Evolutionary conservation across 2,797 vertebrate genomes (phyloP), one percentile per base, ranked within the genome.

Genomic region (Sardinella longiceps): DNA sequence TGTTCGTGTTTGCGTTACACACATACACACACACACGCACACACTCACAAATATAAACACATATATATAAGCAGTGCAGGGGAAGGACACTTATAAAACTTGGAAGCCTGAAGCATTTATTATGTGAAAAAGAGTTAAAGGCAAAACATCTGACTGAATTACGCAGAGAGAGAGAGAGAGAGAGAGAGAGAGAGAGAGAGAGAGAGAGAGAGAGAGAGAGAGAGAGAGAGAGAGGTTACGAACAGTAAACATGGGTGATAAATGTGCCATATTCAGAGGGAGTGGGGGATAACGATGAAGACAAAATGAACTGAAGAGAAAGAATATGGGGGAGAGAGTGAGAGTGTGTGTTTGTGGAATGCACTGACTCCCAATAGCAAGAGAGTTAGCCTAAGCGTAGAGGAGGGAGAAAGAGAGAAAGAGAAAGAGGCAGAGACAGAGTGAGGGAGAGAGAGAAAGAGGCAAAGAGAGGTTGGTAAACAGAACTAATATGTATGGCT

Each of bases 381-480:
- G n/a, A n/a, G n/a, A n/a, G n/a, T n/a, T n/a, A n/a, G n/a, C n/a
- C n/a, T n/a, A n/a, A n/a, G n/a, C n/a, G n/a, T n/a, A n/a, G n/a
- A n/a, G n/a, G n/a, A n/a, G n/a, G n/a, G n/a, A n/a, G n/a, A 33
- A 1, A 18, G 63, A 37, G 63, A 70, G 63, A 37, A 30, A 10
- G 37, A 23, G 37, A 77, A 18, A 77, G 70, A 43, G 70, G 43
- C 18, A 74, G 66, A 18, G 1, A 74, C 33, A 43, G 5, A 77
- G 18, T 20, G 33, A 77, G 60, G 30, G 60, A 63, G 25, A 63
- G 9, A 63, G 60, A 63, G 5, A 30, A 11, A 66, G 25, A 28
- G 80, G 53, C 45, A 74, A 18, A 50, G 63, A 85, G 37, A 77
- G 51, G 33, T 14, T 45, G 30, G 66, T 74, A 39, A 74, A 39